phyloP scores from a whole-genome alignment of 2,888 invertebrate genomes.

The Calameuta filiformis region DNA sequence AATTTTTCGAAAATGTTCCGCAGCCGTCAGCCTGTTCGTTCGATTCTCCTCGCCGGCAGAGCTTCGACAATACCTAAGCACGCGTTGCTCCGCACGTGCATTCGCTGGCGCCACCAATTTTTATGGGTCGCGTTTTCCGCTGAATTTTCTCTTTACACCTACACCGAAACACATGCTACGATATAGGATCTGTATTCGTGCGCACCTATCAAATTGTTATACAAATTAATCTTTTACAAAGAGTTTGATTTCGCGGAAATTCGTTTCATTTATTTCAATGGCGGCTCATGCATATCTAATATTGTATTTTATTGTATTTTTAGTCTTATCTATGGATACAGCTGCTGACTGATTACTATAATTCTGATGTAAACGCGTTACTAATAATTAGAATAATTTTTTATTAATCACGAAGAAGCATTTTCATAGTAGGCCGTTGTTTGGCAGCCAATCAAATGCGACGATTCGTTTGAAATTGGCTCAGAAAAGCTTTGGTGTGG shows the following conservation, averaged over 20 bases:
- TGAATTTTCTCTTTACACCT: no score
- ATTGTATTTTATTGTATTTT: background rate
- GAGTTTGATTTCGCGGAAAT: background rate
- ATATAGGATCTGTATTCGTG: no score
- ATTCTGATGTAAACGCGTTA: background rate
- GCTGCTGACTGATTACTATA: background rate
- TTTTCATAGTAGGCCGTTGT: conserved; percentile 46
- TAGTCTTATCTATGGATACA: background rate
- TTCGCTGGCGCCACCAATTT: no score
- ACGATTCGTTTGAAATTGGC: conserved; percentile 47
- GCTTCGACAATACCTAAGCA: no score
- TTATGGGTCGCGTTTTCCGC: no score
- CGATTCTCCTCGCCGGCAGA: background rate
- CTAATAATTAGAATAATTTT: background rate
- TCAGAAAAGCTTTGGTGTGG: conserved; percentile 33
- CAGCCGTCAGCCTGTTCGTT: background rate
- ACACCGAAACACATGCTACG: no score
- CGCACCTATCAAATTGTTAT: no score
- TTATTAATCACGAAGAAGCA: conserved; percentile 36
- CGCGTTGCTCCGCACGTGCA: no score
- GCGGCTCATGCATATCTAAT: no score
- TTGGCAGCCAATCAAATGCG: conserved; percentile 52
- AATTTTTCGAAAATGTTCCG: background rate
- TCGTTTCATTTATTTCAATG: background rate
- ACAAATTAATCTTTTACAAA: no score